A percentile compares a stretch with the other conserved stretches of the same genome.
Evolutionary conservation across 2,113 vertebrate genomes (phyloP).

Genomic region (Setophaga coronata): DNA sequence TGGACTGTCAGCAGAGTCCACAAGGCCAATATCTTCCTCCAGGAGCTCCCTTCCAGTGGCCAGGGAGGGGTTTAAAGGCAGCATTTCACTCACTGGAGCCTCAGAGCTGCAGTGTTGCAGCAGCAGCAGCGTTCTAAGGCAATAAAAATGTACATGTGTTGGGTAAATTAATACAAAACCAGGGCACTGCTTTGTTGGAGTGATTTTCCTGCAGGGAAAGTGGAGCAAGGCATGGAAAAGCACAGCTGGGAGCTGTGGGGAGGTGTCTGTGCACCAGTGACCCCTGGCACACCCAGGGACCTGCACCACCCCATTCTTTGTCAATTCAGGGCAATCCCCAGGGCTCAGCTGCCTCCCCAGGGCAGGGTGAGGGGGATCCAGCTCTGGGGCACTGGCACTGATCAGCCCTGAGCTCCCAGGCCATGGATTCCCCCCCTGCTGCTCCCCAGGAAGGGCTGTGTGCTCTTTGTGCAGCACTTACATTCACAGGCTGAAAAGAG

Average conservation of each 20-base stretch:
- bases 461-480: neutral
- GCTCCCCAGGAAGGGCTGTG: neutral
- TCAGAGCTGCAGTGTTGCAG: neutral
- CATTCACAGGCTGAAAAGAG: neutral
- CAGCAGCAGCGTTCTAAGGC: neutral
- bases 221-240: rapidly evolving
- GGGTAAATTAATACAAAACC: neutral
- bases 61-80: neutral
- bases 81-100: rapidly evolving
- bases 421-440: neutral
- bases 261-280: rapidly evolving
- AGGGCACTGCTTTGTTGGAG: neutral
- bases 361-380: neutral
- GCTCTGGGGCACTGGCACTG: neutral
- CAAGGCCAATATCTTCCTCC: neutral
- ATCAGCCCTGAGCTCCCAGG: neutral
- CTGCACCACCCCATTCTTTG: rapidly evolving
- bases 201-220: neutral
- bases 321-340: rapidly evolving
- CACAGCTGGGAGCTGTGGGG: rapidly evolving
- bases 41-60: neutral
- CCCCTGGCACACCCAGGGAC: rapidly evolving
- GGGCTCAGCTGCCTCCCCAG: neutral
- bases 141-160: rapidly evolving
- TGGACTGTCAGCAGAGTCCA: conserved; percentile 6